A percentile compares a stretch with the other conserved stretches of the same genome.
phyloP scores from a whole-genome alignment of 2,797 vertebrate species.

The Poecile montanus region DNA sequence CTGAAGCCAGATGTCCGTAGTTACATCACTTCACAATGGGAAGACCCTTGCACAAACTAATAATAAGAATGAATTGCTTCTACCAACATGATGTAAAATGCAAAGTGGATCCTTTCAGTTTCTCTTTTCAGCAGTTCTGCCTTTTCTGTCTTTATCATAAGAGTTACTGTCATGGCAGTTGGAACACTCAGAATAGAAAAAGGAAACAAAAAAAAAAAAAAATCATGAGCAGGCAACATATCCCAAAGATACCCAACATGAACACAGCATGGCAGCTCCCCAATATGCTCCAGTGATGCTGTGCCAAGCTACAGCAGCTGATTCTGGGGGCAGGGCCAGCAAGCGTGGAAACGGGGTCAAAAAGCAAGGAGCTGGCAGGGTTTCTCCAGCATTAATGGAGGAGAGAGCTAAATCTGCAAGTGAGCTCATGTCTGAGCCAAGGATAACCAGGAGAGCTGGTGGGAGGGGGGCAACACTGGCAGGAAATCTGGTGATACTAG shows the following conservation, averaged over 20 bases:
- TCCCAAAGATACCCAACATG: not conserved
- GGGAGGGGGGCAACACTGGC: not conserved
- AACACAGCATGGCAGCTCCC: not conserved
- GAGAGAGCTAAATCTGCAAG: not conserved
- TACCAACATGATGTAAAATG: not conserved
- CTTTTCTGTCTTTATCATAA: not conserved
- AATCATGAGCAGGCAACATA: not conserved
- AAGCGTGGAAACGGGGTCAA: not conserved
- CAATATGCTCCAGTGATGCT: not conserved
- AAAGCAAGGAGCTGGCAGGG: not conserved
- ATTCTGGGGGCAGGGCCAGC: not conserved
- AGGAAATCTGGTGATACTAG: not conserved
- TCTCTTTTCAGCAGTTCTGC: conserved; percentile 13
- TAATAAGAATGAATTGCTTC: not conserved
- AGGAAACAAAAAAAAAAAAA: not conserved
- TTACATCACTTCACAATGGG: not conserved
- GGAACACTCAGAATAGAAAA: not conserved
- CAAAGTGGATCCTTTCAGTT: conserved; percentile 10
- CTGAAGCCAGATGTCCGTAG: not conserved
- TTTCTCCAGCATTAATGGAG: not conserved
- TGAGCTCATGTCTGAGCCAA: not conserved
- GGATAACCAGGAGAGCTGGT: not conserved
- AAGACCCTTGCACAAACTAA: not conserved
- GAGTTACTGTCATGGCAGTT: not conserved
- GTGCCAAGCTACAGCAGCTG: not conserved